Evolutionary conservation across 2,113 vertebrate species (phyloP).

Genomic region (Parus major): DNA sequence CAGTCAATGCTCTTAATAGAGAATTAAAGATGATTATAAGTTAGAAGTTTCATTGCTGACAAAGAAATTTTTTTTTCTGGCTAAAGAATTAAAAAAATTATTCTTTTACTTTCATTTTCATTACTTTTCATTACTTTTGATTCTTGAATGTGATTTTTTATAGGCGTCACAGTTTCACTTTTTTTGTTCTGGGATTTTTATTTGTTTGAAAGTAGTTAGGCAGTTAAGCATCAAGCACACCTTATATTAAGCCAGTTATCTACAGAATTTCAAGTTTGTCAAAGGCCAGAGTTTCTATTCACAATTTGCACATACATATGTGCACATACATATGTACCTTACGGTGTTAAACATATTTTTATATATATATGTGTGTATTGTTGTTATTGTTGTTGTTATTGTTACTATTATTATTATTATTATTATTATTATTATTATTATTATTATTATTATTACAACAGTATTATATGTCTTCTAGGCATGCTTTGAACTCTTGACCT

Average conservation of each 20-base stretch:
- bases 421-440: too few relatives aligned
- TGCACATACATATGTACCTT: neutral
- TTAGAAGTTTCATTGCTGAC: neutral
- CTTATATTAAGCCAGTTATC: neutral
- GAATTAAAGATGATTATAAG: neutral
- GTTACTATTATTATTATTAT: too few relatives aligned
- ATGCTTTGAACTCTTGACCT: neutral
- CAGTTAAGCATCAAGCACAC: neutral
- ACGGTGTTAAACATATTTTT: neutral
- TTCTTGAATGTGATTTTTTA: neutral
- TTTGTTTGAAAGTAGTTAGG: neutral
- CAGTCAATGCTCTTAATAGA: neutral
- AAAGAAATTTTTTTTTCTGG: neutral
- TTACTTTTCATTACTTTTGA: too few relatives aligned
- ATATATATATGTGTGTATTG: too few relatives aligned
- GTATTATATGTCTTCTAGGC: neutral
- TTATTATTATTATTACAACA: neutral
- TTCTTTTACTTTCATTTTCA: neutral
- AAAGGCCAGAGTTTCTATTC: neutral
- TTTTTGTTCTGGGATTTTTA: neutral
- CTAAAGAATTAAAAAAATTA: neutral
- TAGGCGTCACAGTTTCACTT: neutral
- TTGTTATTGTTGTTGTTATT: too few relatives aligned
- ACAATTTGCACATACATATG: neutral
- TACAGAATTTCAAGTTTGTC: neutral